phyloP scores from a whole-genome alignment of 1,140 invertebrate genomes.

The Oscheius sp. region DNA sequence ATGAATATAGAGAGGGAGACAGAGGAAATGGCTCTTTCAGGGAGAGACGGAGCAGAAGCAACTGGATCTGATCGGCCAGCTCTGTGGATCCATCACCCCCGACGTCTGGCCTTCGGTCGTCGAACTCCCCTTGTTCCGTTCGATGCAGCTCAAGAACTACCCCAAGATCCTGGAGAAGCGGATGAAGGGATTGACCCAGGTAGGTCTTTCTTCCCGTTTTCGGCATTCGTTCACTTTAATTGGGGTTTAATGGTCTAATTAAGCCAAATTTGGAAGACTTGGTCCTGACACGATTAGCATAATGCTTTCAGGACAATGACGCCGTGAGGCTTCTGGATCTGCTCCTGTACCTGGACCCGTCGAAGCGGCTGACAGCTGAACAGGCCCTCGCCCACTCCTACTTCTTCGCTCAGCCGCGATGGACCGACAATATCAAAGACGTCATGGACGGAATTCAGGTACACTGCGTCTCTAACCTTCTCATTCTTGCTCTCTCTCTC shows the following conservation, averaged over 20 bases:
- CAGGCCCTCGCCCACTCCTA: conserved; percentile 85
- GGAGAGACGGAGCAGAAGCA: conserved; percentile 94
- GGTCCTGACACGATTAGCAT: background rate
- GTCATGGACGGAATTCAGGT: conserved; percentile 48
- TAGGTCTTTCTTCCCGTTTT: background rate
- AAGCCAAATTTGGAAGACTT: background rate
- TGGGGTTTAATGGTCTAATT: background rate
- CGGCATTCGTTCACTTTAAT: background rate
- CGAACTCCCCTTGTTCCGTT: conserved; percentile 82
- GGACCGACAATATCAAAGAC: conserved; percentile 62
- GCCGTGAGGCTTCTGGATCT: conserved; percentile 91
- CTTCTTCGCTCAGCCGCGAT: conserved; percentile 96
- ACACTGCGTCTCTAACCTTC: no score
- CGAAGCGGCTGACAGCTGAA: conserved; percentile 84
- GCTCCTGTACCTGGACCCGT: conserved; percentile 83
- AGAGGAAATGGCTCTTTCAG: conserved; percentile 62
- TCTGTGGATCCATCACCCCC: conserved; percentile 91
- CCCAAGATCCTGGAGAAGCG: conserved; percentile 74
- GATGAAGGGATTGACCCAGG: background rate
- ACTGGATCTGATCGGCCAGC: conserved; percentile 85
- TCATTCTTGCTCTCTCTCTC: no score
- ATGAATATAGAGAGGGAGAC: background rate
- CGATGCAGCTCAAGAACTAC: conserved; percentile 85
- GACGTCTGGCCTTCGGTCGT: conserved; percentile 90
- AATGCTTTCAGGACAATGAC: conserved; percentile 77